A percentile compares a stretch with the other conserved stretches of the same genome.
phyloP scores from a whole-genome alignment of 2,797 vertebrate species.

The Hemitrygon akajei region DNA sequence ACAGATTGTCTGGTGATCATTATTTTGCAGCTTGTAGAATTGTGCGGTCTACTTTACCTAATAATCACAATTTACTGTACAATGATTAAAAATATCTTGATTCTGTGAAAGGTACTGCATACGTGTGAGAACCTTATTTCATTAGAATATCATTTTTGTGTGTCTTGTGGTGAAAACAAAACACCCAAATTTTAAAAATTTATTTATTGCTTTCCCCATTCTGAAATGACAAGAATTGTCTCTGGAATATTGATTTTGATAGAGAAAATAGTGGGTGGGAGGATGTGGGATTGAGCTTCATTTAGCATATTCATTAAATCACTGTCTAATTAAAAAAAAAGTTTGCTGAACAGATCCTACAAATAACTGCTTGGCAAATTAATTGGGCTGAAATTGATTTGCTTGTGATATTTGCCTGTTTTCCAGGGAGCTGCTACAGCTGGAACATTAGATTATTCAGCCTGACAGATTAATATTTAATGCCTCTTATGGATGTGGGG shows the following conservation, averaged over 20 bases:
- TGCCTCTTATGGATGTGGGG: constrained; percentile 14
- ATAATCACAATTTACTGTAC: neutral
- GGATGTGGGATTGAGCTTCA: neutral
- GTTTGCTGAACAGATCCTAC: neutral
- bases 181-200: neutral
- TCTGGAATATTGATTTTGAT: neutral
- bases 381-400: constrained; percentile 30
- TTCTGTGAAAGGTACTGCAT: neutral
- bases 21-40: neutral
- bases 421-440: constrained; percentile 25
- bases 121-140: neutral
- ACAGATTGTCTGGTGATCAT: neutral
- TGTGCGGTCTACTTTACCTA: neutral
- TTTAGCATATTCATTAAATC: constrained; percentile 16
- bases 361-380: constrained; percentile 19
- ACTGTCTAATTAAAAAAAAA: neutral
- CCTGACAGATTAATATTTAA: constrained; percentile 36
- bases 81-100: neutral
- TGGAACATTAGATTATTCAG: constrained; percentile 33
- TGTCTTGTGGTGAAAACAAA: neutral
- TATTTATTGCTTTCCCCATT: neutral
- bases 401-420: constrained; percentile 28
- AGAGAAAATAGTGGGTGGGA: neutral
- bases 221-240: neutral
- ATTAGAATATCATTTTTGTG: neutral